These are phyloP conservation scores for Acleris holmiana DNA, from an alignment of 2,888 invertebrate genomes.

Conservation along the genomic window DNA sequence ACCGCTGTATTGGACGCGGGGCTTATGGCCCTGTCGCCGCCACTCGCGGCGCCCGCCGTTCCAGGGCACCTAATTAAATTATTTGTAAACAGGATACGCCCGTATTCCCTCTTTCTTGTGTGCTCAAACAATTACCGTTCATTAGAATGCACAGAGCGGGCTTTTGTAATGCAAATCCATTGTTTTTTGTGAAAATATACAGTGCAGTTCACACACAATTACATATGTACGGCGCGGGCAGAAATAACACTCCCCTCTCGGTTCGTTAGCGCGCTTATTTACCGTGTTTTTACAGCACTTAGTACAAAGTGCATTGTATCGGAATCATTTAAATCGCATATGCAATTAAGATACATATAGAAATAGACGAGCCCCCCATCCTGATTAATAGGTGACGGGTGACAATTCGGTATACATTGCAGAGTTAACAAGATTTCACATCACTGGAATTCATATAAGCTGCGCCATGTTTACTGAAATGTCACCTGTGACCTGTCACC, in stretches of 20 bases:
- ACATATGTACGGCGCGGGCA: constrained; percentile 27
- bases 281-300: constrained; percentile 22
- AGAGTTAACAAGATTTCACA: no score
- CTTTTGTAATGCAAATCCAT: constrained; percentile 73
- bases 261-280: constrained; percentile 28
- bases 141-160: constrained; percentile 64
- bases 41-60: constrained; percentile 21
- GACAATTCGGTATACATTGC: no score
- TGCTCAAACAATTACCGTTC: constrained; percentile 75
- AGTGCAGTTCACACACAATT: constrained; percentile 36
- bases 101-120: constrained; percentile 62
- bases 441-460: no score
- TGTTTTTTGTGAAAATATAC: constrained; percentile 57
- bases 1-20: no score
- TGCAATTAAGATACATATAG: no score
- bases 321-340: background rate
- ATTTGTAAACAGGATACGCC: constrained; percentile 56
- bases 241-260: constrained; percentile 24
- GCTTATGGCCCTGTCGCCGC: background rate
- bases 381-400: no score
- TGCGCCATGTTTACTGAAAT: no score
- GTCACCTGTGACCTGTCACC: no score
- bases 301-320: constrained; percentile 19
- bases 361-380: no score
- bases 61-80: constrained; percentile 36